A percentile compares a stretch with the other conserved stretches of the same genome.
These are phyloP conservation scores for Agonopterix alstromeriana DNA, from an alignment of 2,888 invertebrate genomes.

Conservation along the genomic window DNA sequence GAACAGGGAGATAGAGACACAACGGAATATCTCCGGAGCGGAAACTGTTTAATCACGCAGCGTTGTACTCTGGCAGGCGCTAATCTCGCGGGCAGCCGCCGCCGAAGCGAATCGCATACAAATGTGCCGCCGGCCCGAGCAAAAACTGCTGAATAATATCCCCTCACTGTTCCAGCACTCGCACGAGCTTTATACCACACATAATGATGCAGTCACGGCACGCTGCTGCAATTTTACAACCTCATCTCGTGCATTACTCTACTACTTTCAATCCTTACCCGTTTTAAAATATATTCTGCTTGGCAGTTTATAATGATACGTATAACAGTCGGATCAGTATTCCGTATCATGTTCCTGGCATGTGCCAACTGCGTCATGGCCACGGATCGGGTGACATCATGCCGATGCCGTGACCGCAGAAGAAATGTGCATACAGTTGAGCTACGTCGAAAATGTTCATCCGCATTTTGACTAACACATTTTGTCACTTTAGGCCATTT, in stretches of 20 bases:
- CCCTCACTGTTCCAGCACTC: constrained; percentile 42
- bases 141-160: constrained; percentile 70
- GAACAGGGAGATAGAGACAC: constrained; percentile 20
- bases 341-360: constrained; percentile 40
- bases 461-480: background rate
- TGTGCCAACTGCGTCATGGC: constrained; percentile 62
- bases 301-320: constrained; percentile 7
- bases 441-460: constrained; percentile 5
- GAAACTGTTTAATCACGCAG: constrained; percentile 64
- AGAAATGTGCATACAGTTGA: constrained; percentile 9
- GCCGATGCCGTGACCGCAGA: constrained; percentile 16
- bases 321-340: constrained; percentile 13
- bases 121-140: constrained; percentile 49
- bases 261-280: constrained; percentile 2
- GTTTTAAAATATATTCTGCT: constrained; percentile 8
- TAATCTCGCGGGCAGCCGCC: constrained; percentile 59
- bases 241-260: constrained; percentile 23
- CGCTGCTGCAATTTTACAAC: constrained; percentile 46
- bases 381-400: constrained; percentile 36
- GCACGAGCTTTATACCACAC: constrained; percentile 47
- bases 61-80: constrained; percentile 43
- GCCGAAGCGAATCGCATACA: constrained; percentile 67
- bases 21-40: constrained; percentile 41
- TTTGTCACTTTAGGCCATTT: constrained; percentile 1
- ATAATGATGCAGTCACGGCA: constrained; percentile 56